Conservation (phyloP, 2,888 invertebrate species). For the Sisyra nigra region DNA sequence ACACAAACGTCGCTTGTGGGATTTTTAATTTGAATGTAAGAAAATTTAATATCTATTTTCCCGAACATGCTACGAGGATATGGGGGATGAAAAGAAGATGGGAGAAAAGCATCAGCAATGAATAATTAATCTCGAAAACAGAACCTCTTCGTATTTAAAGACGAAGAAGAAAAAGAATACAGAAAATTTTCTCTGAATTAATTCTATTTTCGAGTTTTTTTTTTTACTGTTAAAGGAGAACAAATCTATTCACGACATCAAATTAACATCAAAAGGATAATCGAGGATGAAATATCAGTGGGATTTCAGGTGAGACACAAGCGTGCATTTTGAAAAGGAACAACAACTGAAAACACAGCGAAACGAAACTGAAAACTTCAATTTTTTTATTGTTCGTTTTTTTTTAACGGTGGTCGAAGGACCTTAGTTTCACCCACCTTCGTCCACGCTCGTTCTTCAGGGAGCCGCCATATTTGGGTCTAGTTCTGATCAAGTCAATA, state of each 20-base stretch:
- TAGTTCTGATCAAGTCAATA: slow-evolving; percentile 99
- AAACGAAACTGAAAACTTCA: slow-evolving; percentile 24
- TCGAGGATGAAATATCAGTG: slow-evolving; percentile 11
- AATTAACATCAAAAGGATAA: slow-evolving; percentile 29
- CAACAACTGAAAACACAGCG: slow-evolving; percentile 26
- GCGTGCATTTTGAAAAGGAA: slow-evolving; percentile 23
- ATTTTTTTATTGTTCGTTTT: slow-evolving; percentile 16
- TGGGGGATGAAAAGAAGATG: too few species aligned
- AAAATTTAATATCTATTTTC: too few species aligned
- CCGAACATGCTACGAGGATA: too few species aligned
- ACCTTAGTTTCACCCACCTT: slow-evolving; percentile 64
- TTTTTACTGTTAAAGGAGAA: slow-evolving; percentile 31
- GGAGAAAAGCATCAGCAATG: too few species aligned
- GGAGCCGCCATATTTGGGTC: slow-evolving; percentile 99
- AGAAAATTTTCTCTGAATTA: slow-evolving; percentile 5
- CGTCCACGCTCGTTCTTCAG: slow-evolving; percentile 99
- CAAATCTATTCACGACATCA: slow-evolving; percentile 41
- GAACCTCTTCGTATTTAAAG: neutral
- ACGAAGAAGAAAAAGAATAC: too few species aligned
- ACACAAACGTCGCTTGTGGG: too few species aligned
- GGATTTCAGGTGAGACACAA: slow-evolving; percentile 31
- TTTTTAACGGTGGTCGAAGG: slow-evolving; percentile 1
- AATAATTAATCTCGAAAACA: slow-evolving; percentile 6
- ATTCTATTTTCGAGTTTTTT: slow-evolving; percentile 25
- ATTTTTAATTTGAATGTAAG: too few species aligned